Evolutionary conservation across 2,797 vertebrate genomes (phyloP).

Genomic region (Novumbra hubbsi): DNA sequence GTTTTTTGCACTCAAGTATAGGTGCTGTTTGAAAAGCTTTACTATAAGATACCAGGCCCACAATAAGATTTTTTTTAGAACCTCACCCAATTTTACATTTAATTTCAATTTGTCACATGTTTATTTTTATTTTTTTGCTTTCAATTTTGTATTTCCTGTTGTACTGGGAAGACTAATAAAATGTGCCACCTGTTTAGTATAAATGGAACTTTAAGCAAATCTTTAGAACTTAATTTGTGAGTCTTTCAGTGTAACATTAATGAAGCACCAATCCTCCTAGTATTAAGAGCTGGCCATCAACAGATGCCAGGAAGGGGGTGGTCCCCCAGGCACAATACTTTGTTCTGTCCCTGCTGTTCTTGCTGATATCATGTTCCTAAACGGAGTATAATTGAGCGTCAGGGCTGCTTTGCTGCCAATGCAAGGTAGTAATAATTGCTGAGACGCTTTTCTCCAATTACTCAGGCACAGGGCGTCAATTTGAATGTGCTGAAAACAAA

Average conservation of each 20-base stretch:
- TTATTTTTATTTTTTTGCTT: conserved; percentile 23
- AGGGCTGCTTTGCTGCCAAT: conserved; percentile 36
- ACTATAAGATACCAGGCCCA: conserved; percentile 23
- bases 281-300: neutral
- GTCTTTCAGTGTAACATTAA: neutral
- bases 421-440: conserved; percentile 45
- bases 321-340: neutral
- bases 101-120: conserved; percentile 21
- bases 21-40: conserved; percentile 8
- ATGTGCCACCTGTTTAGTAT: neutral
- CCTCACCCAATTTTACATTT: conserved; percentile 41
- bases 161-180: conserved; percentile 12
- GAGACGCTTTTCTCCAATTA: conserved; percentile 10
- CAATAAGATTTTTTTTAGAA: conserved; percentile 14
- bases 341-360: conserved; percentile 7
- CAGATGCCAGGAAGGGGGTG: neutral
- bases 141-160: conserved; percentile 15
- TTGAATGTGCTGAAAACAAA: conserved; percentile 36
- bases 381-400: conserved; percentile 44
- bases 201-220: neutral
- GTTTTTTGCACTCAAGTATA: conserved; percentile 26
- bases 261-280: neutral
- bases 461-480: conserved; percentile 27
- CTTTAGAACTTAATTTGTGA: neutral
- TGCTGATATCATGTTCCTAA: conserved; percentile 52